These are phyloP conservation scores for Meganola albula DNA, from an alignment of 2,888 invertebrate genomes.

Conservation along the genomic window DNA sequence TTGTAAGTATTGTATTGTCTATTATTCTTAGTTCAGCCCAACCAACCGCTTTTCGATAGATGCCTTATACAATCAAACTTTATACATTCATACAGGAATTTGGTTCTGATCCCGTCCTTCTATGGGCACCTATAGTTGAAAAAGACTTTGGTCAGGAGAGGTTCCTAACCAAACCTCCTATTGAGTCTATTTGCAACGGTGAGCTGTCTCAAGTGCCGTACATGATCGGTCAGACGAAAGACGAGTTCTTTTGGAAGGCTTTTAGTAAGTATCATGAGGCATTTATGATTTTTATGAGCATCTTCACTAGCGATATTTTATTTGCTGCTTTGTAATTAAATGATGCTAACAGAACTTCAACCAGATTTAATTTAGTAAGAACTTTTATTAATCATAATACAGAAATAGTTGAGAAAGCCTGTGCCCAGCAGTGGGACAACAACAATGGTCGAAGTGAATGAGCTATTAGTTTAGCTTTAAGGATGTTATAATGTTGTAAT, in stretches of 20 bases:
- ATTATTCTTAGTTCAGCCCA: not conserved
- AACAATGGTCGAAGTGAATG: too few relatives aligned
- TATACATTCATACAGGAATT: slow-evolving; percentile 66
- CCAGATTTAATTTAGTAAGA: too few relatives aligned
- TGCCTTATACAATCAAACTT: too few relatives aligned
- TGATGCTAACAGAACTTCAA: too few relatives aligned
- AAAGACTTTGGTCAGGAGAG: slow-evolving; percentile 81
- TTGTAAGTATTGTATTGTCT: slow-evolving; percentile 44
- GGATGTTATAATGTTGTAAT: too few relatives aligned
- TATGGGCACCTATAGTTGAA: slow-evolving; percentile 83
- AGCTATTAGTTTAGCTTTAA: too few relatives aligned
- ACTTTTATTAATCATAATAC: too few relatives aligned
- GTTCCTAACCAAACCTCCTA: slow-evolving; percentile 80
- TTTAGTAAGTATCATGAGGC: slow-evolving; percentile 74
- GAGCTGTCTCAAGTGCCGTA: slow-evolving; percentile 79
- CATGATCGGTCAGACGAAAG: slow-evolving; percentile 80
- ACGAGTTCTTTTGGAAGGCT: slow-evolving; percentile 81
- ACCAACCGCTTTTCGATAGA: too few relatives aligned
- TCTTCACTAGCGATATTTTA: not conserved
- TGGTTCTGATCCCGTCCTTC: slow-evolving; percentile 68
- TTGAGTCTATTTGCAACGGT: slow-evolving; percentile 73
- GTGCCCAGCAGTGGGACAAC: too few relatives aligned
- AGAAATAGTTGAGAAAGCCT: too few relatives aligned
- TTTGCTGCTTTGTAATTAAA: too few relatives aligned
- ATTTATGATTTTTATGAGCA: not conserved